Conservation (phyloP, 2,888 invertebrate species). For the Parnassius mnemosyne region DNA sequence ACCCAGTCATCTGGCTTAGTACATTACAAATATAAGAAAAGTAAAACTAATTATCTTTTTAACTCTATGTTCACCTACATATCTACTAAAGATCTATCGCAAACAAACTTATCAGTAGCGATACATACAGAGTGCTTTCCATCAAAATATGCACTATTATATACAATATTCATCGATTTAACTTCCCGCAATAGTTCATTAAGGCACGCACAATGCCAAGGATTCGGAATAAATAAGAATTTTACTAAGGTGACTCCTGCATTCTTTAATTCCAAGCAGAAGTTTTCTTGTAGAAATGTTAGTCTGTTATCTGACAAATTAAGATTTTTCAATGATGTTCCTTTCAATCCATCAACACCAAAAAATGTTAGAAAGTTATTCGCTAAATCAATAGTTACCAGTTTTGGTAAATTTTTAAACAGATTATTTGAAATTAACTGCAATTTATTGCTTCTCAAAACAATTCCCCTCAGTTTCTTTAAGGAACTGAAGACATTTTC, state of each 20-base stretch:
- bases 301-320: constrained; percentile 61
- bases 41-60: no score
- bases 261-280: constrained; percentile 57
- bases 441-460: constrained; percentile 53
- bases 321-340: constrained; percentile 53
- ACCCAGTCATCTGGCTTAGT: no score
- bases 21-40: no score
- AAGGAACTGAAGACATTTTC: constrained; percentile 49
- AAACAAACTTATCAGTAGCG: constrained; percentile 47
- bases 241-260: constrained; percentile 52
- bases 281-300: constrained; percentile 59
- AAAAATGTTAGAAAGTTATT: constrained; percentile 54
- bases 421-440: constrained; percentile 49
- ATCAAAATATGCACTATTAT: constrained; percentile 50
- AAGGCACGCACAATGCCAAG: constrained; percentile 68
- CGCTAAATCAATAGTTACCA: constrained; percentile 55
- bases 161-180: constrained; percentile 48
- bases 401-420: constrained; percentile 47
- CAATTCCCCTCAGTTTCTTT: constrained; percentile 49
- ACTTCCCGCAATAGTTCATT: constrained; percentile 56
- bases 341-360: constrained; percentile 54
- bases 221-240: constrained; percentile 63
- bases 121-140: constrained; percentile 60
- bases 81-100: constrained; percentile 36
- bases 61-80: no score